Base-by-base conservation (phyloP, 2,888 invertebrate species). In the Zaprionus bogoriensis region DNA sequence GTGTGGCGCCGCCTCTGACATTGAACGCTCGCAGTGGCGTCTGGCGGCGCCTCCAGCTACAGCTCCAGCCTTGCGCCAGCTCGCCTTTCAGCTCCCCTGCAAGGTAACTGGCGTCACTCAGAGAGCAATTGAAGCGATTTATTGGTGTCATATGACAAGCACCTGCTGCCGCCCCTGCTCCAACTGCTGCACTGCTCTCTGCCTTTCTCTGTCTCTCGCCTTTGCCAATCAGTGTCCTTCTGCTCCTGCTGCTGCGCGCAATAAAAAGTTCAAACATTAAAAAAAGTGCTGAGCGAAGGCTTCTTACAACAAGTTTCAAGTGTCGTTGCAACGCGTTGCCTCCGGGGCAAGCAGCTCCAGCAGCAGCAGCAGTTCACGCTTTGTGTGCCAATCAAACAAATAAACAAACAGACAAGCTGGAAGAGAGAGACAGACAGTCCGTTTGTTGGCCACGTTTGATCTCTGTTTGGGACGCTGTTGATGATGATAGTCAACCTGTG, bases 131-230 rank as follows among this genome's bases (percentile, higher is more conserved):
- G 87, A 83, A 87, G 83, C 83, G 83, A 83, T 83, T 83, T 83
- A 83, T 83, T 85, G 83, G 83, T 83, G 87, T 83, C 85, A 83
- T 82, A 85, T 83, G 85, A 83, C 82, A 82, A 74, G 86, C 80
- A 74, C 65, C 74, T 53, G 61, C 53, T 47, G 2, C 17, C 7
- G 12, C 14, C 23, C 10, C 30, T 30, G 3, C 58, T 27, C 20
- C n/a, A n/a, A n/a, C 41, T 12, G 9, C 7, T 22, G 1, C 12
- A n/a, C 6, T 27, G 1, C 6, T 10, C 38, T 4, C 4, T 14
- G n/a, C n/a, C 45, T 3, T 27, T 12, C 23, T n/a, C 20, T 4
- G 10, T 10, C 30, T 9, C 27, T 45, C 22, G n/a, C 20, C 47
- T 58, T 72, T 68, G 77, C 58, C 63, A 62, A 60, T 68, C 69